These are phyloP conservation scores for Dryococelus australis DNA, from an alignment of 2,888 invertebrate species.

Conservation along the genomic window DNA sequence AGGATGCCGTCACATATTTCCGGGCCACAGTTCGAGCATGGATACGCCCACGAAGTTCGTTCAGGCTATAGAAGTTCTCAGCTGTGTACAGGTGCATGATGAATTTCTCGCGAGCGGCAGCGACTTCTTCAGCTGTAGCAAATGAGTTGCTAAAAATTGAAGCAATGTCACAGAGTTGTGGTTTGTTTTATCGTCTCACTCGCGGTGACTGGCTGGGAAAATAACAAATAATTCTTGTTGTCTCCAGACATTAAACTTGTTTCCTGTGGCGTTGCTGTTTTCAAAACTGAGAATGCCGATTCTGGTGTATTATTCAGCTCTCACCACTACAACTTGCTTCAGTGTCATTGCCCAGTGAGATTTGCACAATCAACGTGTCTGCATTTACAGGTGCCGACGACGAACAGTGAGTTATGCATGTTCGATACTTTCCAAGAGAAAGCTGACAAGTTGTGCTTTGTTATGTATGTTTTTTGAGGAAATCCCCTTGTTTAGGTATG, in stretches of 20 bases:
- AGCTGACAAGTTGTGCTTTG: background rate
- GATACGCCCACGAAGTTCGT: background rate
- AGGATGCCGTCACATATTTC: no score
- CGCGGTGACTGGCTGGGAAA: background rate
- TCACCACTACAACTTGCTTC: background rate
- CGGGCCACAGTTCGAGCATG: background rate
- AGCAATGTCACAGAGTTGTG: background rate
- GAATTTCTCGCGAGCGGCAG: background rate
- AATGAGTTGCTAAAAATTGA: background rate
- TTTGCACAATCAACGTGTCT: background rate
- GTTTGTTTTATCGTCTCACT: background rate
- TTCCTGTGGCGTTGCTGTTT: background rate
- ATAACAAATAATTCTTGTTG: background rate
- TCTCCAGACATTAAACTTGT: background rate
- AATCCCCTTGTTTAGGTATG: background rate
- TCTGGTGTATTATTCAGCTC: background rate
- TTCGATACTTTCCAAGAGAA: background rate
- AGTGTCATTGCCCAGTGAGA: background rate
- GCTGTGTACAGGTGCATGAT: background rate
- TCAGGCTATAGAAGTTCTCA: background rate
- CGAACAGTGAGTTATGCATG: background rate
- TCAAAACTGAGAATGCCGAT: background rate
- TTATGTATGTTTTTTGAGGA: background rate
- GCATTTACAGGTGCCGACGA: background rate
- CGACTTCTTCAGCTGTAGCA: background rate